A percentile compares a stretch with the other conserved stretches of the same genome.
Conservation (phyloP, 2,797 vertebrate genomes). For the Lutjanus campechanus region DNA sequence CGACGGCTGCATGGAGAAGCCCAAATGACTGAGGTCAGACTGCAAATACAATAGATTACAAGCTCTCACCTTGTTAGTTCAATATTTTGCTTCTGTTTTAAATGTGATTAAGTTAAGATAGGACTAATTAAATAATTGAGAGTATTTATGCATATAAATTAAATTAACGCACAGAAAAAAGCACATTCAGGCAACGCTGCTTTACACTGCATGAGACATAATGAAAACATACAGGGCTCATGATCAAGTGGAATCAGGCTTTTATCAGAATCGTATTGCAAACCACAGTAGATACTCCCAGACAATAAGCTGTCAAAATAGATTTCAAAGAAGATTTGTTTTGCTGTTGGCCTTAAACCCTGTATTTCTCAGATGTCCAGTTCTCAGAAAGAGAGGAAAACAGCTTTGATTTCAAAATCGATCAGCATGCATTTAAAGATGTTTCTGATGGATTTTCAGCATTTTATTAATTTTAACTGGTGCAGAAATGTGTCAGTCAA, state of each 20-base stretch:
- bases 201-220: slow-evolving; percentile 23
- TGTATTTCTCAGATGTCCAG: slow-evolving; percentile 29
- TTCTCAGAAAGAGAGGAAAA: slow-evolving; percentile 37
- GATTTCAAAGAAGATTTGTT: slow-evolving; percentile 63
- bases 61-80: slow-evolving; percentile 3
- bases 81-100: slow-evolving; percentile 39
- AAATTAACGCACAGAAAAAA: slow-evolving; percentile 22
- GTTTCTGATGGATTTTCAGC: neutral
- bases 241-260: slow-evolving; percentile 46
- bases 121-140: slow-evolving; percentile 20
- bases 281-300: slow-evolving; percentile 30
- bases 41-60: slow-evolving; percentile 44
- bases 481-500: neutral
- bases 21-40: slow-evolving; percentile 38
- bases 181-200: slow-evolving; percentile 10
- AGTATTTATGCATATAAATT: slow-evolving; percentile 23
- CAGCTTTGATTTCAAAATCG: slow-evolving; percentile 20
- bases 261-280: slow-evolving; percentile 36
- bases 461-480: neutral
- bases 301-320: slow-evolving; percentile 58
- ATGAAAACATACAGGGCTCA: slow-evolving; percentile 38
- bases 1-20: slow-evolving; percentile 29
- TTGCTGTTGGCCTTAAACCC: slow-evolving; percentile 33
- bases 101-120: slow-evolving; percentile 29
- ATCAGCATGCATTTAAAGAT: neutral